phyloP scores from a whole-genome alignment of 1,140 invertebrate genomes.

The Leguminivora glycinivorella region DNA sequence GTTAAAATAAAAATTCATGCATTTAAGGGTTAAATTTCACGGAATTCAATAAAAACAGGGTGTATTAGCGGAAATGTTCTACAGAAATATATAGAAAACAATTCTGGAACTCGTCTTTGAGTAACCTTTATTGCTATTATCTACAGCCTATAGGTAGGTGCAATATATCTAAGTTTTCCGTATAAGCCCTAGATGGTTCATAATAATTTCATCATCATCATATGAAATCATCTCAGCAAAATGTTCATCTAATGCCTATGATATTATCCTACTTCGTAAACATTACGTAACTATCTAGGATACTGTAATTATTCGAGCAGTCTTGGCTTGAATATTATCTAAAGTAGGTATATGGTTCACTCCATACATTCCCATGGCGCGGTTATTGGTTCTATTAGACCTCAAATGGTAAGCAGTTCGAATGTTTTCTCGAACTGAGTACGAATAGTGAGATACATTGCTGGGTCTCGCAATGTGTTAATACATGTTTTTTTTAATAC shows the following conservation, averaged over 20 bases:
- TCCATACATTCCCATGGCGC: conserved; percentile 3
- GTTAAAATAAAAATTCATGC: no score
- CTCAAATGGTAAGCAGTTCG: conserved; percentile 13
- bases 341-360: background rate
- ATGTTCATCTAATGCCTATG: background rate
- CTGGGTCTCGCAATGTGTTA: no score
- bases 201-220: background rate
- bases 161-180: background rate
- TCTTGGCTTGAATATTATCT: background rate
- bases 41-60: no score
- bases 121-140: background rate
- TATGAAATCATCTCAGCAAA: background rate
- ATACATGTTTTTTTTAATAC: no score
- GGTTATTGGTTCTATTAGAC: conserved; percentile 20
- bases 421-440: conserved; percentile 3
- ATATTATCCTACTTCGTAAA: conserved; percentile 5
- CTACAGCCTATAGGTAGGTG: background rate
- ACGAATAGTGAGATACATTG: background rate
- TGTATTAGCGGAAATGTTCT: no score
- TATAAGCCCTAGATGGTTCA: background rate
- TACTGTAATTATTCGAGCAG: conserved; percentile 6
- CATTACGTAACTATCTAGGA: background rate
- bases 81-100: no score
- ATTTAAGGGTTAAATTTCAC: no score
- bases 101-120: background rate